Percentiles rank a stretch among this genome's conserved stretches.
These are phyloP conservation scores for Aphrocallistes beatrix DNA, from an alignment of 37 sponge, comb jelly and placozoan genomes.

Conservation along the genomic window DNA sequence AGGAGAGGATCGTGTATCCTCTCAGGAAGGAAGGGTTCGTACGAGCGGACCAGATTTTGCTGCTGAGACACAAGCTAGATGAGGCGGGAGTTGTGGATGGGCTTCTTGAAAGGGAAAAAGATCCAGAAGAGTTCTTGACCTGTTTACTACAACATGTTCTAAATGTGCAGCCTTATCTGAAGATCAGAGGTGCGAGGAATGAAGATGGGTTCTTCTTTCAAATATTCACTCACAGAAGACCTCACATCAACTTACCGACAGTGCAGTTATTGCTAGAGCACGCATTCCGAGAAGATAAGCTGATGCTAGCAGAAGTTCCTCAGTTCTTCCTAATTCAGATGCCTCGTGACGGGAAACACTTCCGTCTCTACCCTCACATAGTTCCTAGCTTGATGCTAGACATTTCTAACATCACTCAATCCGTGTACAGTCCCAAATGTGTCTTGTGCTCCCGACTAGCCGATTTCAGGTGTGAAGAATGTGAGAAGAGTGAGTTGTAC, in stretches of 20 bases:
- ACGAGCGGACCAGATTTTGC: not conserved
- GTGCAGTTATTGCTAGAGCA: not conserved
- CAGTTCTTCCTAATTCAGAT: conserved; percentile 5
- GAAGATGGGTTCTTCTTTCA: conserved; percentile 10
- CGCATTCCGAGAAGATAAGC: not conserved
- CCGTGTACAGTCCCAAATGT: not conserved
- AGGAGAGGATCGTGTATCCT: not conserved
- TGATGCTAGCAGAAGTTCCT: not conserved
- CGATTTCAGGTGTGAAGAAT: not conserved
- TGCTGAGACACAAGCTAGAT: not conserved
- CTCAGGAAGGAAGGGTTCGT: not conserved
- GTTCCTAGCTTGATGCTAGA: not conserved
- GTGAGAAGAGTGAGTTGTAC: not conserved
- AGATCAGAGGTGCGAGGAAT: not conserved
- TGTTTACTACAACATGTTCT: not conserved
- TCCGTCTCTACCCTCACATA: conserved; percentile 3
- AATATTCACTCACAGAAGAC: not conserved
- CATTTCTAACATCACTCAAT: not conserved
- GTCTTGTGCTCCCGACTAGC: not conserved
- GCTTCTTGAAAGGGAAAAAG: not conserved
- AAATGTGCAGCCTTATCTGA: not conserved
- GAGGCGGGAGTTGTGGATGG: conserved; percentile 9
- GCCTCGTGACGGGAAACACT: conserved; percentile 1
- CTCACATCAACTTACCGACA: not conserved
- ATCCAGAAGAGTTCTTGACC: not conserved